phyloP scores from a whole-genome alignment of 1,140 invertebrate species.

The Drosophila novamexicana region DNA sequence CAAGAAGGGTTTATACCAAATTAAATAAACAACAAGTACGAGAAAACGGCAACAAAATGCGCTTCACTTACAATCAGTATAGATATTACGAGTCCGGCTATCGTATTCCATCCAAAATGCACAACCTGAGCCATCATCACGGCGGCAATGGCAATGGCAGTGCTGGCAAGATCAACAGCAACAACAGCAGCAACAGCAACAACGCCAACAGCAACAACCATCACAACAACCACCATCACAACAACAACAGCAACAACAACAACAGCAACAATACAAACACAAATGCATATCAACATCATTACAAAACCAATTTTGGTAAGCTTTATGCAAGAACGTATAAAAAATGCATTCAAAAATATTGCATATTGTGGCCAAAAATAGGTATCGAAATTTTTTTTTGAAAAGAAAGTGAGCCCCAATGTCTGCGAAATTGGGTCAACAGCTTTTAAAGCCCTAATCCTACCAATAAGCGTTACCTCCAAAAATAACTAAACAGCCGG shows the following conservation, averaged over 20 bases:
- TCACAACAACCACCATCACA: slow-evolving; percentile 33
- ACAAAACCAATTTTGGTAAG: slow-evolving; percentile 83
- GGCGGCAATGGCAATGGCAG: slow-evolving; percentile 29
- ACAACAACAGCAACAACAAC: slow-evolving; percentile 46
- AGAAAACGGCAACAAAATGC: slow-evolving; percentile 62
- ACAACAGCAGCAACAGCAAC: slow-evolving; percentile 35
- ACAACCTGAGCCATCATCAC: slow-evolving; percentile 67
- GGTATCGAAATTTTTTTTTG: not conserved
- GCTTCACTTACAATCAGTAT: slow-evolving; percentile 84
- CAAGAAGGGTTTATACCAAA: slow-evolving; percentile 35
- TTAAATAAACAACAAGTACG: slow-evolving; percentile 16
- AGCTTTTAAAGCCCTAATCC: too few relatives aligned
- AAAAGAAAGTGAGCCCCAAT: not conserved
- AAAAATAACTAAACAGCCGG: too few relatives aligned
- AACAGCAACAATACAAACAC: slow-evolving; percentile 49
- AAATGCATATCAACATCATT: slow-evolving; percentile 76
- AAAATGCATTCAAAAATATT: slow-evolving; percentile 1
- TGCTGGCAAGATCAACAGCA: slow-evolving; percentile 39
- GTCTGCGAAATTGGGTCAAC: too few relatives aligned
- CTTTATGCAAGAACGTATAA: not conserved
- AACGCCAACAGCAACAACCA: slow-evolving; percentile 24
- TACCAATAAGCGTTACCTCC: too few relatives aligned
- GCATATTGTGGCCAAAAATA: not conserved
- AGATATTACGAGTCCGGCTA: slow-evolving; percentile 83
- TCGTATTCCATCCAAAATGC: slow-evolving; percentile 83